Base-by-base conservation (phyloP, 2,797 vertebrate genomes). In the Brachymystax lenok region DNA sequence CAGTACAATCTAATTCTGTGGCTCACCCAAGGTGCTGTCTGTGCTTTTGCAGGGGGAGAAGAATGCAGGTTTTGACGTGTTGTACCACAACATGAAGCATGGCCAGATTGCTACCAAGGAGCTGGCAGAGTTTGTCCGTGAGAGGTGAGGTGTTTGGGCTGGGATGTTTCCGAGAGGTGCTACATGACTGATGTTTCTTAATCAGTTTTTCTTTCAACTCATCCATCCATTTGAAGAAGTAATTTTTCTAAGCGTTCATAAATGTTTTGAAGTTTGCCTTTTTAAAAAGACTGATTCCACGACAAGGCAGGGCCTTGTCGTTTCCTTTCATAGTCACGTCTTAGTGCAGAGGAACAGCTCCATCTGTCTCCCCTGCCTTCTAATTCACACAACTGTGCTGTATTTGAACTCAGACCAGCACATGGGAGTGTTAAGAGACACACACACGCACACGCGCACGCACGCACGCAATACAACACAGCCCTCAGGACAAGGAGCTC, bases 71-170 rank as follows among this genome's bases (percentile, higher is more conserved):
- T 99, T 99, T n/a, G 97, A 98, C 1, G 94, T 98, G 35, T 95
- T 99, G 19, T 98, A 99, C 92, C 98, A 99, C 92, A 97, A 97
- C 87, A 97, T 99, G 97, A 99, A 99, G 90, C 97, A 99, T 46
- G 98, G 97, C 70, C 97, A 98, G 84, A 93, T 96, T 85, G 96
- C 96, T 74, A 95, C 95, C 86, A 99, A 98, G 90, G 98, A 99
- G 86, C 91, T 99, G 33, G 96, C 96, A 0, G 97, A 99, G 87
- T 98, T 98, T 14, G 94, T 98, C 75, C 93, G 98, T 0, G 98
- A 99, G 91, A 97, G 97, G 98, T 99, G 79, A 88, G 89, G 76
- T 82, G 52, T 28, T 81, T 14, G 16, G 30, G 68, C 33, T 30
- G 66, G 17, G 12, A 68, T n/a, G 73, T 52, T 24, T 76, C 69